These are phyloP conservation scores for Drosophila watanabei DNA, from an alignment of 1,140 invertebrate species.

Conservation along the genomic window DNA sequence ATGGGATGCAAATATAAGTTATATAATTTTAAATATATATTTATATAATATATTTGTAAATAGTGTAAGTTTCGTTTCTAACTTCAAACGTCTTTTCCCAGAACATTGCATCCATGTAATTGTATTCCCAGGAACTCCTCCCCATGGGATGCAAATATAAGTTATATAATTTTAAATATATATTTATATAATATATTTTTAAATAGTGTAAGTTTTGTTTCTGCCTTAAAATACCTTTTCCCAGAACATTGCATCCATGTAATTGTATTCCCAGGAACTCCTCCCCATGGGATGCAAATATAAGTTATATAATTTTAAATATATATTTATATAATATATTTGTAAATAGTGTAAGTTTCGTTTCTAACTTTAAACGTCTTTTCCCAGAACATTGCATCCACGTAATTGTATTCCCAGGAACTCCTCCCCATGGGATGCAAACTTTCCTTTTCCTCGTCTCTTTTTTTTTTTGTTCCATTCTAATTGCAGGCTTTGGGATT, in stretches of 20 bases:
- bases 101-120: neutral
- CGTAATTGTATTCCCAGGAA: conserved; percentile 4
- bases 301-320: neutral
- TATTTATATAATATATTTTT: too few species aligned
- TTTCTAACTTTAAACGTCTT: neutral
- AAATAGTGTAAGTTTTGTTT: too few species aligned
- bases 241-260: too few species aligned
- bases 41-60: neutral
- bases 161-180: neutral
- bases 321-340: too few species aligned
- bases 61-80: neutral
- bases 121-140: conserved; percentile 18
- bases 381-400: neutral
- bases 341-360: neutral
- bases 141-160: conserved; percentile 39
- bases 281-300: too few species aligned
- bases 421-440: conserved; percentile 38
- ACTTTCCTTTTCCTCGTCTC: conserved; percentile 30
- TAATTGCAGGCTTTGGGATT: conserved; percentile 32
- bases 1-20: too few species aligned
- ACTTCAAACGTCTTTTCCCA: conserved; percentile 6
- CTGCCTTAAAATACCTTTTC: too few species aligned
- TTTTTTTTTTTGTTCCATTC: conserved; percentile 27
- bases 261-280: too few species aligned
- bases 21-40: neutral